Evolutionary conservation across 1,140 invertebrate species (phyloP), one percentile per base, ranked within the genome.

Genomic region (Solenopsis invicta): DNA sequence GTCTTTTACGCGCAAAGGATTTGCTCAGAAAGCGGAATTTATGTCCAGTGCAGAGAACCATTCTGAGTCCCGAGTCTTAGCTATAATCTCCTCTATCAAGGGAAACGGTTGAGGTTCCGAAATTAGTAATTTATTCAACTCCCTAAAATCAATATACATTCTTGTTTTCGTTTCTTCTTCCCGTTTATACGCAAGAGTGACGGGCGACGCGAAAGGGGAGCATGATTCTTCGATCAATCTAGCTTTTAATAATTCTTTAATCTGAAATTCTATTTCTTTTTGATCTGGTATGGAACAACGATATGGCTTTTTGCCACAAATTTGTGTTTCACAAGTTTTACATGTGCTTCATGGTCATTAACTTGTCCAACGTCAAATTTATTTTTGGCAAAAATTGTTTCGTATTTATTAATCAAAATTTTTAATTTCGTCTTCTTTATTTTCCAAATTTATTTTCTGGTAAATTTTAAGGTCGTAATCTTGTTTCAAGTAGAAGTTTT

Each of bases 71-170:
- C 87, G 71, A n/a, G 89, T 29, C 12, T 62, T 78, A 13, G 86
- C 29, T 16, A 88, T 62, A 62, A 92, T 18, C 18, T 92, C 90
- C 4, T 92, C 90, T n/a, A 93, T 90, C 54, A 50, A n/a, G 18
- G 90, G 92, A 52, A 93, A 92, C 18, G 90, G 91, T 71, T 92
- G 91, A 4, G 59, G n/a, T 91, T 92, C 71, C 34, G 91, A 76
- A 12, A 91, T 77, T 5, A 91, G 24, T 69, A 91, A 81, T 84
- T 93, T 91, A 41, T 92, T 93, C 18, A 92, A 37, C 3, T 88
- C 88, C 18, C 50, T 16, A n/a, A 52, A 52, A 0, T 52, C 50
- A 0, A 56, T 56, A 4, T 18, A 56, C 54, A 56, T 56, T 56
- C n/a, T 56, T 89, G 29, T 29, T 29, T 29, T 29, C 0, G 29